These are phyloP conservation scores for Tragelaphus buxtoni DNA, from an alignment of 2,113 vertebrate genomes.

Conservation along the genomic window DNA sequence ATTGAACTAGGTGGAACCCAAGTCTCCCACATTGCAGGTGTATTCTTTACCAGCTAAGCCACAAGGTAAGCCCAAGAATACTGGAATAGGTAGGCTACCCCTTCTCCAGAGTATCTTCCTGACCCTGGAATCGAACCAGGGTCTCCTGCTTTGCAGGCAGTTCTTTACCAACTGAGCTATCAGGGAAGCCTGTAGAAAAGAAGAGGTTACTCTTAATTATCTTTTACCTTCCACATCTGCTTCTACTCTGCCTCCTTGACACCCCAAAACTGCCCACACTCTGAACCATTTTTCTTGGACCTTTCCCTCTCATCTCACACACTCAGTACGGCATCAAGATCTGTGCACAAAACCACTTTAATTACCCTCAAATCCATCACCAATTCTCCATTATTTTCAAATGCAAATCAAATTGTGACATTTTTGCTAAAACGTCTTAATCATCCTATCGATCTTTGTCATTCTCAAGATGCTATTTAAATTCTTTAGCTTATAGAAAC, in stretches of 20 bases:
- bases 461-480: not conserved
- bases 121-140: not conserved
- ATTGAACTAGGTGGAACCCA: not conserved
- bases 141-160: not conserved
- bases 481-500: not conserved
- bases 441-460: not conserved
- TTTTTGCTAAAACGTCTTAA: not conserved
- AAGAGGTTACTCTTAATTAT: not conserved
- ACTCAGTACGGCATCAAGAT: no score
- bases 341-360: not conserved
- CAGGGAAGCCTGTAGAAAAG: not conserved
- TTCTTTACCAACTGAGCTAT: not conserved
- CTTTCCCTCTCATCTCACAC: accelerated
- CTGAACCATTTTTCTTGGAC: no score
- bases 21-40: not conserved
- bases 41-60: not conserved
- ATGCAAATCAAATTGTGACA: not conserved
- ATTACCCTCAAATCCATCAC: not conserved
- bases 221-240: not conserved
- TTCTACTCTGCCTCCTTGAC: not conserved
- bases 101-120: not conserved
- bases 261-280: not conserved
- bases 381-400: not conserved
- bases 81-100: not conserved
- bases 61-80: not conserved